phyloP scores from a whole-genome alignment of 2,888 invertebrate genomes.

The Villa cingulata region DNA sequence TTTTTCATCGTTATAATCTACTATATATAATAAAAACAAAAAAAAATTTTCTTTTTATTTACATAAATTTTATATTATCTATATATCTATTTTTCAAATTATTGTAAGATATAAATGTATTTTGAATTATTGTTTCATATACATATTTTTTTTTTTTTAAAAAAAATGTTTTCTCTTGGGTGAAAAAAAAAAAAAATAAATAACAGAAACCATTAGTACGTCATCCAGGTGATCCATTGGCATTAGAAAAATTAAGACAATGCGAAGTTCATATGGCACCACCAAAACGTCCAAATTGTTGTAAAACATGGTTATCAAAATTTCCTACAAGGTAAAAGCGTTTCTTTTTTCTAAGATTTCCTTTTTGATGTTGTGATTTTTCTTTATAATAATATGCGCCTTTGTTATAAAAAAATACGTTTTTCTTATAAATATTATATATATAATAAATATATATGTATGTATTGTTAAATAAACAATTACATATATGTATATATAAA shows the following conservation, averaged over 20 bases:
- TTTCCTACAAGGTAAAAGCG: constrained; percentile 63
- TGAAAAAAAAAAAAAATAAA: neutral
- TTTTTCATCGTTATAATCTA: too few species aligned
- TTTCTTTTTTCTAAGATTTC: constrained; percentile 26
- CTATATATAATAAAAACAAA: too few species aligned
- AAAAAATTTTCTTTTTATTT: too few species aligned
- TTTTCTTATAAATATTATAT: too few species aligned
- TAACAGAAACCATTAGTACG: constrained; percentile 75
- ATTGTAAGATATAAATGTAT: neutral
- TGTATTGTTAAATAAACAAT: too few species aligned
- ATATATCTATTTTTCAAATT: constrained; percentile 3
- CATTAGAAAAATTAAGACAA: constrained; percentile 70
- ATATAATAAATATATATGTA: too few species aligned
- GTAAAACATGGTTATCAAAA: constrained; percentile 86
- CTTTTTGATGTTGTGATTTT: constrained; percentile 37
- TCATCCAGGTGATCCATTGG: constrained; percentile 62
- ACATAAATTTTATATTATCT: too few species aligned
- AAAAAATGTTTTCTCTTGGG: too few species aligned
- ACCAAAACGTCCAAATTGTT: constrained; percentile 69
- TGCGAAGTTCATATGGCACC: constrained; percentile 85
- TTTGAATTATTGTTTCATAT: neutral
- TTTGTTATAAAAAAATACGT: too few species aligned
- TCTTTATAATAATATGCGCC: constrained; percentile 12
- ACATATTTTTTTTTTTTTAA: neutral
- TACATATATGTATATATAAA: too few species aligned